phyloP scores from a whole-genome alignment of 2,113 vertebrate genomes.

The Sula dactylatra region DNA sequence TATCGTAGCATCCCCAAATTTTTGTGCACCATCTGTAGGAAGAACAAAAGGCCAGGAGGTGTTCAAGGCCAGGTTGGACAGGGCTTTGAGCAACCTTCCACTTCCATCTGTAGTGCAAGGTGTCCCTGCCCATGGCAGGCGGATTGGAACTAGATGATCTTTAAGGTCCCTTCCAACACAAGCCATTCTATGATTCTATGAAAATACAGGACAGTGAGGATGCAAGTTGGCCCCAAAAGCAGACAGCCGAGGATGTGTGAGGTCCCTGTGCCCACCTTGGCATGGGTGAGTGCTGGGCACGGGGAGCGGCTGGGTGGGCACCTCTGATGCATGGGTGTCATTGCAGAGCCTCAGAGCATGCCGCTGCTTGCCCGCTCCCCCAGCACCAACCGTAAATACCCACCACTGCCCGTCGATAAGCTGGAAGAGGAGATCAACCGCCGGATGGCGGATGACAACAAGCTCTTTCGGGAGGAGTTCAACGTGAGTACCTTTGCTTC shows the following conservation, averaged over 20 bases:
- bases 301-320: background rate
- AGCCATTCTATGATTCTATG: rapidly evolving
- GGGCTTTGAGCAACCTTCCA: background rate
- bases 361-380: constrained; percentile 94
- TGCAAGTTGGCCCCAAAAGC: rapidly evolving
- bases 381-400: constrained; percentile 98
- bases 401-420: constrained; percentile 92
- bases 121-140: background rate
- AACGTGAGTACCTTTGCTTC: constrained; percentile 80
- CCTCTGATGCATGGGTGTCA: background rate
- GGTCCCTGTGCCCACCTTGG: background rate
- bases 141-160: background rate
- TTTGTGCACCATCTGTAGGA: background rate
- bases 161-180: background rate
- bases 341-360: constrained; percentile 93
- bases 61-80: background rate
- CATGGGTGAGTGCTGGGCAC: rapidly evolving
- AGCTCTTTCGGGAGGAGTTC: constrained; percentile 97
- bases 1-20: background rate
- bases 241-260: rapidly evolving
- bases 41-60: background rate
- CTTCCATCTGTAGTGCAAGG: background rate
- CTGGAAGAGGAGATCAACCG: constrained; percentile 98
- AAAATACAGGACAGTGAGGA: rapidly evolving
- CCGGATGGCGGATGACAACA: constrained; percentile 98